Evolutionary conservation across 2,113 vertebrate species (phyloP).

Genomic region (Galemys pyrenaicus): DNA sequence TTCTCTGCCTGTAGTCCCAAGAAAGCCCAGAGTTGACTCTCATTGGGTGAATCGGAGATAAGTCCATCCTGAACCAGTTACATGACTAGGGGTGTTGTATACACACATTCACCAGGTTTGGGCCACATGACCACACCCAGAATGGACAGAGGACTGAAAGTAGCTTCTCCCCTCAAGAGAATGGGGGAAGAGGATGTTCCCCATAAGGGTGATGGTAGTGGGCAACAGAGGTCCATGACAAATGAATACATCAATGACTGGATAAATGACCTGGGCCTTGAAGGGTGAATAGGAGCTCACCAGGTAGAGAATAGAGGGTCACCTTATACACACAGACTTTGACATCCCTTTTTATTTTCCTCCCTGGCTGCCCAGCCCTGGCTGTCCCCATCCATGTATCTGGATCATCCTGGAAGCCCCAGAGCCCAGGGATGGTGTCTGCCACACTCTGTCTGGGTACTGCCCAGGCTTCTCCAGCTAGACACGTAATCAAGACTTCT

Average conservation of each 20-base stretch:
- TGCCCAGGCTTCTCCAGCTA: constrained; percentile 61
- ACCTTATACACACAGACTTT: not conserved
- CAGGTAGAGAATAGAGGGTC: not conserved
- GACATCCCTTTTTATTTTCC: not conserved
- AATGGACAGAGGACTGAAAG: not conserved
- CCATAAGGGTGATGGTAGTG: not conserved
- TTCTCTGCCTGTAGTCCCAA: not conserved
- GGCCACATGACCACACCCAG: not conserved
- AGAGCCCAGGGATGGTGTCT: constrained; percentile 59
- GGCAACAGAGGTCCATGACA: not conserved
- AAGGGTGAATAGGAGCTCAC: constrained; percentile 59
- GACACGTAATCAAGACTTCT: constrained; percentile 49
- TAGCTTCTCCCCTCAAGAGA: not conserved
- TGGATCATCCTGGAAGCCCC: constrained; percentile 60
- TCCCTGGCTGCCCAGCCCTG: not conserved
- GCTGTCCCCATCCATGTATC: constrained; percentile 40
- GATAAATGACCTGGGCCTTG: constrained; percentile 1
- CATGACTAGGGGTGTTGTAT: not conserved
- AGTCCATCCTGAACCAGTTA: not conserved
- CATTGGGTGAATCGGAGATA: not conserved
- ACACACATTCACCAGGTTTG: not conserved
- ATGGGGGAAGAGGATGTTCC: not conserved
- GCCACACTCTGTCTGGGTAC: constrained; percentile 55
- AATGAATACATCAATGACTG: not conserved
- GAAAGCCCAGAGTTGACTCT: not conserved